Percentiles rank a stretch among this genome's conserved stretches.
Evolutionary conservation across 2,888 invertebrate species (phyloP).

Genomic region (Ectropis crepuscularia): DNA sequence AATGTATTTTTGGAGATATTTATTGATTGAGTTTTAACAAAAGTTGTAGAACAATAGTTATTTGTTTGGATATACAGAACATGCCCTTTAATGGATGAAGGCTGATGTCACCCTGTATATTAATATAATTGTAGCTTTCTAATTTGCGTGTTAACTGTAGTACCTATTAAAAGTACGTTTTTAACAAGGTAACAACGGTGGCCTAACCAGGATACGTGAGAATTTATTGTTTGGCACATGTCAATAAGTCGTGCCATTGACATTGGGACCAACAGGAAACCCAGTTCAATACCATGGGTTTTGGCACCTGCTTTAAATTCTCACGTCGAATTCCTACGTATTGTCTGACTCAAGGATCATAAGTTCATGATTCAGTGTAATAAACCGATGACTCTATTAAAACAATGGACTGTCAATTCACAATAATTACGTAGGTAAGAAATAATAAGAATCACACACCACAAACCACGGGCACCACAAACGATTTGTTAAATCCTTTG

Average conservation of each 20-base stretch:
- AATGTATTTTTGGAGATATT: no score
- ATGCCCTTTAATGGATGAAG: no score
- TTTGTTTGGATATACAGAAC: no score
- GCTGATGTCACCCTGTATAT: no score
- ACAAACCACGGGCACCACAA: conserved; percentile 18
- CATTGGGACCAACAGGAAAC: conserved; percentile 47
- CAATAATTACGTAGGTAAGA: conserved; percentile 28
- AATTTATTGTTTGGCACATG: neutral
- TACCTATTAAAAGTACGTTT: no score
- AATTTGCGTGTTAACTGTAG: no score
- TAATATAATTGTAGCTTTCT: no score
- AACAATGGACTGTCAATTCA: conserved; percentile 58
- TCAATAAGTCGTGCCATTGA: conserved; percentile 40
- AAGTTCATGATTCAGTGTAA: conserved; percentile 51
- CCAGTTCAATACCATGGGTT: conserved; percentile 45
- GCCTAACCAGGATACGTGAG: neutral
- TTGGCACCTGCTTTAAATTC: conserved; percentile 47
- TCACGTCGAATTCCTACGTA: conserved; percentile 42
- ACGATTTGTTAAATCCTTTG: conserved; percentile 8
- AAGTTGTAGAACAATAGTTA: no score
- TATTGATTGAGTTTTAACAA: no score
- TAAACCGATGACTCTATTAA: conserved; percentile 42
- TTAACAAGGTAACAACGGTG: no score
- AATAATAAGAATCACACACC: conserved; percentile 8
- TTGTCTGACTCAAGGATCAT: conserved; percentile 46